A percentile compares a stretch with the other conserved stretches of the same genome.
Evolutionary conservation across 2,888 invertebrate genomes (phyloP).

Genomic region (Serrognathus titanus): DNA sequence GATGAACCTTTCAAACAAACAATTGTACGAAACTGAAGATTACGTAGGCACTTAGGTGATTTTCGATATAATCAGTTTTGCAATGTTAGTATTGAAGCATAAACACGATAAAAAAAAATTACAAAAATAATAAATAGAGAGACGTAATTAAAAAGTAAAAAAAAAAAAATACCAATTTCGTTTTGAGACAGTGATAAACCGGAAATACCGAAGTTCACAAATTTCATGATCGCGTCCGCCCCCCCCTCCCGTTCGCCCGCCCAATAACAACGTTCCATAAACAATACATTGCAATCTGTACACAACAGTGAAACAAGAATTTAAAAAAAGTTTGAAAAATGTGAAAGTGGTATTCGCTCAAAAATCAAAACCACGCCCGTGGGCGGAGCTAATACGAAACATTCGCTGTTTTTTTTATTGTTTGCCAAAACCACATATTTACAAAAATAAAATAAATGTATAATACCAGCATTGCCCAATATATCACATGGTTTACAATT

Average conservation of each 20-base stretch:
- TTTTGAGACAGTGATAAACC: conserved; percentile 6
- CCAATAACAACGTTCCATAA: too few relatives aligned
- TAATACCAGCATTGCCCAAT: conserved; percentile 30
- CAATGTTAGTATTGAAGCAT: conserved; percentile 11
- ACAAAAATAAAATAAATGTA: conserved; percentile 19
- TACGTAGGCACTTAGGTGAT: conserved; percentile 27
- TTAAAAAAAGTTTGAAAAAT: conserved; percentile 2
- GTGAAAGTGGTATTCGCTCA: conserved; percentile 14
- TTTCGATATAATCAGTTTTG: conserved; percentile 12
- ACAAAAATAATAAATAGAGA: conserved; percentile 3
- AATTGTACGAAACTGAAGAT: conserved; percentile 10
- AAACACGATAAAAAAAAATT: neutral
- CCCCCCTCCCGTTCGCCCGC: too few relatives aligned
- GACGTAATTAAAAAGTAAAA: neutral
- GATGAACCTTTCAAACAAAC: neutral
- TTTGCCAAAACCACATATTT: conserved; percentile 30
- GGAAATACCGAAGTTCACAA: conserved; percentile 13
- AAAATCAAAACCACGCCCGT: conserved; percentile 1
- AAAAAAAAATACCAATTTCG: neutral
- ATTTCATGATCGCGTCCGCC: conserved; percentile 3
- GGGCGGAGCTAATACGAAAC: too few relatives aligned
- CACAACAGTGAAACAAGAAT: conserved; percentile 24
- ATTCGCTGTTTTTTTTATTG: too few relatives aligned
- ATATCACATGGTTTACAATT: conserved; percentile 25
- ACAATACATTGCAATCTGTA: conserved; percentile 25